phyloP scores from a whole-genome alignment of 2,888 invertebrate genomes.

The Standfussiana lucernea region DNA sequence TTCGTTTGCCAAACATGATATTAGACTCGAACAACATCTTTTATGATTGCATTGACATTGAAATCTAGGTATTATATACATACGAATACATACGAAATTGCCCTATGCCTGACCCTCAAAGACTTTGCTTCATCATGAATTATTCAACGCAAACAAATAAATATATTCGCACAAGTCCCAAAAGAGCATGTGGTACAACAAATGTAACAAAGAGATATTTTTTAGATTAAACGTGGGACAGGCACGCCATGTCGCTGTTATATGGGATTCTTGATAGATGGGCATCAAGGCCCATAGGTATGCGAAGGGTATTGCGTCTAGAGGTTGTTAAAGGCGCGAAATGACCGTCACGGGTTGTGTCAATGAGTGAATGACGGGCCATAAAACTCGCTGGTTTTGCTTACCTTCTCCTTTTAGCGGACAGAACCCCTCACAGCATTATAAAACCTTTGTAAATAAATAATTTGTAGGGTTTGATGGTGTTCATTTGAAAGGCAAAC shows the following conservation, averaged over 20 bases:
- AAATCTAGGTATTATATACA: conserved; percentile 10
- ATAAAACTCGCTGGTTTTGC: neutral
- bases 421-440: neutral
- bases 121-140: conserved; percentile 53
- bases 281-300: conserved; percentile 11
- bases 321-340: neutral
- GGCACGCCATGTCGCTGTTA: conserved; percentile 1
- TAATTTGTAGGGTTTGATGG: neutral
- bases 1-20: conserved; percentile 26
- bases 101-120: conserved; percentile 35
- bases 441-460: conserved; percentile 3
- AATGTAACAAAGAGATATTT: conserved; percentile 44
- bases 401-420: neutral
- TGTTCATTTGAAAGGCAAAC: neutral
- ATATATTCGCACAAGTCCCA: conserved; percentile 41
- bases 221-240: conserved; percentile 48
- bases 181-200: conserved; percentile 46
- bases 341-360: neutral
- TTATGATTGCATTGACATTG: conserved; percentile 20
- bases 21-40: conserved; percentile 7
- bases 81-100: neutral
- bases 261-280: conserved; percentile 36
- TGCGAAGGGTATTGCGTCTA: conserved; percentile 14
- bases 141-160: conserved; percentile 56
- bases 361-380: neutral